Conservation (phyloP, 2,113 vertebrate genomes). For the Brachyhypopomus occidentalis region DNA sequence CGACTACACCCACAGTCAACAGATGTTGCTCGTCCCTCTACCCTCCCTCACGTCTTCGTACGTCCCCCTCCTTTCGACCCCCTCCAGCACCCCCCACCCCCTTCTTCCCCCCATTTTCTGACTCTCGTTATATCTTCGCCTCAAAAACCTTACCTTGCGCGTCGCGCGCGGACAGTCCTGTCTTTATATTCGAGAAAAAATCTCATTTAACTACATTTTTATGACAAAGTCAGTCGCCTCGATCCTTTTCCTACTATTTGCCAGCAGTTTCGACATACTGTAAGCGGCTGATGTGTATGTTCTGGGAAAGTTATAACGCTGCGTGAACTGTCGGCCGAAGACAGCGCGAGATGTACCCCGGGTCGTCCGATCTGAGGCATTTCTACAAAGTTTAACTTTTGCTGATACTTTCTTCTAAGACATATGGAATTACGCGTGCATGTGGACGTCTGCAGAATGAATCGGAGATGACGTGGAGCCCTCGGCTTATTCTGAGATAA, state of each 20-base stretch:
- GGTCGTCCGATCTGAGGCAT: not conserved
- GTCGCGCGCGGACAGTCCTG: not conserved
- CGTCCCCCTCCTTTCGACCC: conserved; percentile 36
- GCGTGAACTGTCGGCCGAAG: not conserved
- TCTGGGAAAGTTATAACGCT: conserved; percentile 2
- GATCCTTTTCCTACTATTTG: not conserved
- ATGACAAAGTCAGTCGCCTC: too few species aligned
- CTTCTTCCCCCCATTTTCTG: conserved; percentile 31
- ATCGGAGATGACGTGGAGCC: not conserved
- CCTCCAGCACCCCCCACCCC: too few species aligned
- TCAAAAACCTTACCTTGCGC: conserved; percentile 36
- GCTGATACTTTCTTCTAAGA: too few species aligned
- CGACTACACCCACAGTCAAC: conserved; percentile 43
- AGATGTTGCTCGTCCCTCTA: conserved; percentile 57
- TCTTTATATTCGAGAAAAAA: not conserved
- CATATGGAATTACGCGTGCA: not conserved
- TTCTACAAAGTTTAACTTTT: not conserved
- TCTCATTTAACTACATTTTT: too few species aligned
- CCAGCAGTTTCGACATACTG: not conserved
- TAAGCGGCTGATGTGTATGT: too few species aligned
- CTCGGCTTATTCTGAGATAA: not conserved
- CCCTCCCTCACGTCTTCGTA: conserved; percentile 27
- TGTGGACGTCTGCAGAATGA: not conserved
- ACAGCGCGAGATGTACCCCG: conserved; percentile 23
- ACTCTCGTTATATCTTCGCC: conserved; percentile 43